Evolutionary conservation across 2,113 vertebrate genomes (phyloP).

Genomic region (Gymnogyps californianus): DNA sequence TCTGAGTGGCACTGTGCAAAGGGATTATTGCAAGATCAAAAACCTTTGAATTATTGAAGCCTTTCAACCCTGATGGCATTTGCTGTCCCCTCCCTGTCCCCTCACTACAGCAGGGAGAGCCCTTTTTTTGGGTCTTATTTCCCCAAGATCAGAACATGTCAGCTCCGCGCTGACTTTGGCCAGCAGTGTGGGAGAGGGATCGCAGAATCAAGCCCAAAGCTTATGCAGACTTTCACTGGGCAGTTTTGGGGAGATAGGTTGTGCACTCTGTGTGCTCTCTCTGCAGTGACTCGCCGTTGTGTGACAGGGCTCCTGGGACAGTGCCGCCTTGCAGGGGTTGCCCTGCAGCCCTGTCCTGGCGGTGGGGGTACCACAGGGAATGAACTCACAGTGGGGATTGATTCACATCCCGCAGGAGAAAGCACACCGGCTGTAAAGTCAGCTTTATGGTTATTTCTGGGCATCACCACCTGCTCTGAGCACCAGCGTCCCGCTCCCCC

Average conservation of each 20-base stretch:
- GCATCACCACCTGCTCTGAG: not conserved
- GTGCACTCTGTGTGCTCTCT: not conserved
- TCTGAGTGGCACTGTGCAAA: not conserved
- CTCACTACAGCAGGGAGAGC: accelerated
- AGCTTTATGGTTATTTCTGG: not conserved
- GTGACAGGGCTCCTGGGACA: constrained; percentile 25
- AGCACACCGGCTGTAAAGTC: not conserved
- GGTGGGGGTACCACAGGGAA: not conserved
- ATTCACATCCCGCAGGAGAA: not conserved
- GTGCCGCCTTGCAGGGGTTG: constrained; percentile 10
- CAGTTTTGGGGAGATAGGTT: not conserved
- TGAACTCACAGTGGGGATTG: not conserved
- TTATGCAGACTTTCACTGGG: not conserved
- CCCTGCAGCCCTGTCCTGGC: constrained; percentile 11
- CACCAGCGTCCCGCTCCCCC: accelerated
- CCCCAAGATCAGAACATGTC: not conserved
- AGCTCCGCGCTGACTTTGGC: not conserved
- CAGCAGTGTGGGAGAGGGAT: not conserved
- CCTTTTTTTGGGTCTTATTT: not conserved
- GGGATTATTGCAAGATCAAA: not conserved
- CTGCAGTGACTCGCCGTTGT: not conserved
- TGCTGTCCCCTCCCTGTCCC: not conserved
- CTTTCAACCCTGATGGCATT: not conserved
- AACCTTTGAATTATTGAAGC: not conserved
- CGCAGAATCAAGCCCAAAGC: not conserved